Conservation (phyloP, 1,140 invertebrate genomes). For the Calosoma granatense region DNA sequence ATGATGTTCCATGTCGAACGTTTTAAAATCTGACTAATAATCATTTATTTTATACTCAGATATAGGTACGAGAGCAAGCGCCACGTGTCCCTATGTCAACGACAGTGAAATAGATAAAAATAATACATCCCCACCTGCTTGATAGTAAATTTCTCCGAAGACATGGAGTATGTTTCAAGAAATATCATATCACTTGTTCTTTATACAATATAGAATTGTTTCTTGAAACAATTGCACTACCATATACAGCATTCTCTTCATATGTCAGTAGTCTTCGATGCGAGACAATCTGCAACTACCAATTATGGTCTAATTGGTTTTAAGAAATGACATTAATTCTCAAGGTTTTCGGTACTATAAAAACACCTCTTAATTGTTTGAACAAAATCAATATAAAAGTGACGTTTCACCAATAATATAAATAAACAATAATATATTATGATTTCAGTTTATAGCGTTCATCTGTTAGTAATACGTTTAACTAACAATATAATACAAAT, state of each 20-base stretch:
- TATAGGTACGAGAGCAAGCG: no score
- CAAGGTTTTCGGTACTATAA: constrained; percentile 8
- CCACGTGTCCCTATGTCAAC: no score
- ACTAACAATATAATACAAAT: no score
- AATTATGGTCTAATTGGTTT: constrained; percentile 36
- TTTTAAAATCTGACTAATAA: no score
- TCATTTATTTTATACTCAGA: no score
- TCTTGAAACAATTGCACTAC: constrained; percentile 34
- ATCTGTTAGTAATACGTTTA: no score
- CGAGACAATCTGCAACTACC: constrained; percentile 30
- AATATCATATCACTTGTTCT: not conserved
- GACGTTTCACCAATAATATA: not conserved
- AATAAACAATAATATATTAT: no score
- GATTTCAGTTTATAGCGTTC: no score
- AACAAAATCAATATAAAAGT: not conserved
- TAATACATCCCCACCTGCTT: no score
- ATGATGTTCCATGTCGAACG: no score
- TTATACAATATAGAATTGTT: constrained; percentile 22
- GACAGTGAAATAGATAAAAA: no score
- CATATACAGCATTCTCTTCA: constrained; percentile 19
- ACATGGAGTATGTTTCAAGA: not conserved
- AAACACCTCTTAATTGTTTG: not conserved
- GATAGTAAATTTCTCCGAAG: no score
- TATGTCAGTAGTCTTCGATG: constrained; percentile 29
- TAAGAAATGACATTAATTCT: constrained; percentile 35